Conservation (phyloP, 1,140 invertebrate species). For the Akabosia matsudoensis region DNA sequence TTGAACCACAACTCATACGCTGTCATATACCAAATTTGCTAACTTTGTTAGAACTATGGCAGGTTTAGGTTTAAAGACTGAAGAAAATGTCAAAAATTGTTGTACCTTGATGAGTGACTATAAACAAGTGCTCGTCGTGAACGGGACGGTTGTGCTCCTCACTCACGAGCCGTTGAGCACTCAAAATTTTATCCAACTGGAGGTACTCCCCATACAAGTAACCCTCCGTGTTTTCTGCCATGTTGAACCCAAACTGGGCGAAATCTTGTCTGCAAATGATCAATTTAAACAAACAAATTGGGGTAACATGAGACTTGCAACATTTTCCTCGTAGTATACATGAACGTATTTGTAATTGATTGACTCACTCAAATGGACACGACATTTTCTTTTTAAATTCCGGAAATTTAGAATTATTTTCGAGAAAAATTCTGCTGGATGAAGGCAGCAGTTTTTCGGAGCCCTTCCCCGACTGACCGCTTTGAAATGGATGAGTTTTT, state of each 20-base stretch:
- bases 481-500: too few species aligned
- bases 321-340: neutral
- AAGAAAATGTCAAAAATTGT: too few species aligned
- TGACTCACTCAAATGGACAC: neutral
- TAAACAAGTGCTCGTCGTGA: conserved; percentile 97
- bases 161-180: conserved; percentile 79
- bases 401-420: too few species aligned
- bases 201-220: conserved; percentile 83
- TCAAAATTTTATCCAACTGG: conserved; percentile 82
- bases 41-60: too few species aligned
- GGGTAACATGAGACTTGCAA: neutral
- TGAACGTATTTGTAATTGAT: neutral
- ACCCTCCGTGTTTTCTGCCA: conserved; percentile 52
- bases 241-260: conserved; percentile 41
- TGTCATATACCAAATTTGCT: conserved; percentile 57
- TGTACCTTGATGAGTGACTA: conserved; percentile 98
- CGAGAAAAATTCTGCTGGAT: too few species aligned
- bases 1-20: conserved; percentile 99
- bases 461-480: too few species aligned
- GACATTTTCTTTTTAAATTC: too few species aligned
- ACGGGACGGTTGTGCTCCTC: conserved; percentile 66
- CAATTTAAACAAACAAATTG: neutral
- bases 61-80: neutral
- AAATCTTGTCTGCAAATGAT: conserved; percentile 16
- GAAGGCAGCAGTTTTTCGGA: too few species aligned